These are phyloP conservation scores for Psilopsiagon aurifrons DNA, from an alignment of 2,113 vertebrate species.

Conservation along the genomic window DNA sequence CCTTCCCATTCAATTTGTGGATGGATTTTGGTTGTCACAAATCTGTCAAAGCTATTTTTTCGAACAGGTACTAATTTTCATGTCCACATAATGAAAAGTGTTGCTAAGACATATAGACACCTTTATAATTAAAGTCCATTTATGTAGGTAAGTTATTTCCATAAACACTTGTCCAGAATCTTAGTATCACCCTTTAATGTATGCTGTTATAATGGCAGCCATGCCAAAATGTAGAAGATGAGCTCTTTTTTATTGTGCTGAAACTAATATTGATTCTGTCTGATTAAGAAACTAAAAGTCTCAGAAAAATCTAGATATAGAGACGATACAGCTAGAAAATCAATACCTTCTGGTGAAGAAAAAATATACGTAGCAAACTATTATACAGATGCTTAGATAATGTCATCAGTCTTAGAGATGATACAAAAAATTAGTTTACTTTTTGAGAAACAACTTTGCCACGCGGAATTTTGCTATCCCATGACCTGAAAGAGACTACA, in stretches of 20 bases:
- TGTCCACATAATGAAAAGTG: fast-evolving
- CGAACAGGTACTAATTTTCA: not conserved
- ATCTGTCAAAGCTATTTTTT: not conserved
- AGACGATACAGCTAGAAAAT: not conserved
- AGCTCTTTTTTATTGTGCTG: not conserved
- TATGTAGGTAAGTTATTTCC: not conserved
- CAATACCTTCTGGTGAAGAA: not conserved
- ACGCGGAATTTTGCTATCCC: not conserved
- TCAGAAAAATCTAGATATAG: not conserved
- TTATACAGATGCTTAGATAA: not conserved
- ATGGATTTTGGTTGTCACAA: not conserved
- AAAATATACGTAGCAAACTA: not conserved
- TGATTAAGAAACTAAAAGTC: not conserved
- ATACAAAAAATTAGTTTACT: not conserved
- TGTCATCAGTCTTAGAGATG: not conserved
- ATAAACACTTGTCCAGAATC: not conserved
- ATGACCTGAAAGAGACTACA: not conserved
- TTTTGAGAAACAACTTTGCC: not conserved
- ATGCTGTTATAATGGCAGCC: not conserved
- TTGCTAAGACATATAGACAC: not conserved
- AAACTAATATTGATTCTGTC: not conserved
- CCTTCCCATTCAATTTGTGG: not conserved
- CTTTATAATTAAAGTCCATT: not conserved
- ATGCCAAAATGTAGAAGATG: not conserved
- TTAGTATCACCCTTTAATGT: not conserved